A percentile compares a stretch with the other conserved stretches of the same genome.
Evolutionary conservation across 2,797 vertebrate genomes (phyloP).

Genomic region (Octomys mimax): DNA sequence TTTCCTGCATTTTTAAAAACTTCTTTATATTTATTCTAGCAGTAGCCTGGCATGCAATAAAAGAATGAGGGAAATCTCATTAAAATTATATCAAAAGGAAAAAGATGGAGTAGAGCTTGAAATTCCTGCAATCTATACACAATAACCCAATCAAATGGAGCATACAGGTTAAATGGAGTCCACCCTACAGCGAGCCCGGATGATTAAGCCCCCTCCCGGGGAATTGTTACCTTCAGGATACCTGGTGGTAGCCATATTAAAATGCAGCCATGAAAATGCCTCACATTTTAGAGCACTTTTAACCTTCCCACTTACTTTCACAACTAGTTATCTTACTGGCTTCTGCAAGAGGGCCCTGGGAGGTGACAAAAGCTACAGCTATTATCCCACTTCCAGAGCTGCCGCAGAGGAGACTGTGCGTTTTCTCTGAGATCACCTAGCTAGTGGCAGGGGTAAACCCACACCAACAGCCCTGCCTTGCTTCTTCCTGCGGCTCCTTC

Average conservation of each 20-base stretch:
- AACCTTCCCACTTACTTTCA: conserved; percentile 65
- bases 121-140: conserved; percentile 77
- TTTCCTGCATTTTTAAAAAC: conserved; percentile 74
- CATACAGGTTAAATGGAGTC: conserved; percentile 76
- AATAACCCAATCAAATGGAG: conserved; percentile 82
- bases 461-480: not conserved
- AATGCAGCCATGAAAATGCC: conserved; percentile 74
- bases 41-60: conserved; percentile 72
- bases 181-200: conserved; percentile 65
- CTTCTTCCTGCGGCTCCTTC: not conserved
- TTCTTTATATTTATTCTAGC: conserved; percentile 80
- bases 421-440: not conserved
- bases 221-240: conserved; percentile 68
- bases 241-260: conserved; percentile 75
- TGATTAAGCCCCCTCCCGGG: conserved; percentile 68
- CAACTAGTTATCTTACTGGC: conserved; percentile 74
- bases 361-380: conserved; percentile 26
- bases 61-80: conserved; percentile 78
- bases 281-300: conserved; percentile 65
- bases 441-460: not conserved
- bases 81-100: conserved; percentile 83
- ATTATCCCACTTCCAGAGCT: not conserved
- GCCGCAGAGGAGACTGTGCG: not conserved
- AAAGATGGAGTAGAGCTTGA: conserved; percentile 73
- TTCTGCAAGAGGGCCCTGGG: conserved; percentile 28